Conservation (phyloP, 2,888 invertebrate species). For the Reticulitermes lucifugus region DNA sequence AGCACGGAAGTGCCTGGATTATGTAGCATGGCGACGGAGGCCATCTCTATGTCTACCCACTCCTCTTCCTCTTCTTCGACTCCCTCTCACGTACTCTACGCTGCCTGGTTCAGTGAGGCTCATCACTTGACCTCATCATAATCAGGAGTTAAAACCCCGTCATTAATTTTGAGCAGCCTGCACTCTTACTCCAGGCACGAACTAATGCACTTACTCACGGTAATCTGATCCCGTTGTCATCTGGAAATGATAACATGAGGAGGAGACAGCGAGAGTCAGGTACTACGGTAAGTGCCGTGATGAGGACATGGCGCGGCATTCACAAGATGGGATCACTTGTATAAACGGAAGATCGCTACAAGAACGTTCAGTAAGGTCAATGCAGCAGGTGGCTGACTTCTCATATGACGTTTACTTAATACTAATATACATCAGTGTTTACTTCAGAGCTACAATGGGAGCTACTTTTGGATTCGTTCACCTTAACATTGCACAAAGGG, state of each 20-base stretch:
- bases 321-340: slow-evolving; percentile 10
- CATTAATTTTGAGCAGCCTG: slow-evolving; percentile 10
- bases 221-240: slow-evolving; percentile 38
- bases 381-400: neutral
- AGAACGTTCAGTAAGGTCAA: neutral
- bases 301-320: slow-evolving; percentile 5
- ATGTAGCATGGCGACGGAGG: too few species aligned
- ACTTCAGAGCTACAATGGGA: too few species aligned
- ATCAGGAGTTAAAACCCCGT: slow-evolving; percentile 18
- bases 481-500: too few species aligned
- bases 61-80: too few species aligned
- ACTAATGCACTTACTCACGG: slow-evolving; percentile 29
- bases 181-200: neutral
- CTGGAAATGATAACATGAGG: slow-evolving; percentile 25
- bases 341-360: neutral
- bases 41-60: too few species aligned
- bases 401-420: neutral
- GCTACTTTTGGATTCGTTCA: too few species aligned
- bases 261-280: neutral
- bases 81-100: too few species aligned
- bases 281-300: neutral
- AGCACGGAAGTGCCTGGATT: too few species aligned
- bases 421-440: too few species aligned
- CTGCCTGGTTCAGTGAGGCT: neutral
- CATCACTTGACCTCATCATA: slow-evolving; percentile 22